Evolutionary conservation across 2,797 vertebrate genomes (phyloP).

Genomic region (Leptoclinus maculatus): DNA sequence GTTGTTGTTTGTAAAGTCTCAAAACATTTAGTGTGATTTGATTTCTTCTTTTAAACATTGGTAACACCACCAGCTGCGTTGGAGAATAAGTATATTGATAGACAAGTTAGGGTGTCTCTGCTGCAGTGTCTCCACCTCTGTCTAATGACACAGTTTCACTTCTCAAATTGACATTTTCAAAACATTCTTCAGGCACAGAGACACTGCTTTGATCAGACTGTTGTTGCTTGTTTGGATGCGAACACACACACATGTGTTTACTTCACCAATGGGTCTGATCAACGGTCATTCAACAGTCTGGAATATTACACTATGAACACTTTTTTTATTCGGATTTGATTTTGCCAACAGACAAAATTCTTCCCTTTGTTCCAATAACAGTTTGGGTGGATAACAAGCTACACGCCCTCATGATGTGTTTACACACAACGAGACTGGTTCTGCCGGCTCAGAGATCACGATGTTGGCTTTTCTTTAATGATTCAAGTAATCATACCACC

Average conservation of each 20-base stretch:
- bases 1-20: neutral
- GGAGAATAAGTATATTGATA: neutral
- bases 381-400: constrained; percentile 28
- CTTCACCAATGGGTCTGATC: neutral
- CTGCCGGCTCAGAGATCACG: constrained; percentile 41
- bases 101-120: neutral
- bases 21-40: neutral
- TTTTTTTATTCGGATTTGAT: neutral
- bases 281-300: neutral
- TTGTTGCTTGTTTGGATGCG: neutral
- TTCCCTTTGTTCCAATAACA: constrained; percentile 44
- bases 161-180: neutral
- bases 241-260: neutral
- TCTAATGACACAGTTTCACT: neutral
- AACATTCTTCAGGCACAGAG: neutral
- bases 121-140: neutral
- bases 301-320: neutral
- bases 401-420: constrained; percentile 34
- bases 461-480: neutral
- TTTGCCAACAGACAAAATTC: constrained; percentile 36
- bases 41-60: neutral
- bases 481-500: neutral
- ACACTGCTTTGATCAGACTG: neutral
- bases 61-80: neutral
- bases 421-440: constrained; percentile 51